These are phyloP conservation scores for Drosophila teissieri DNA, from an alignment of 1,140 invertebrate genomes.

Conservation along the genomic window DNA sequence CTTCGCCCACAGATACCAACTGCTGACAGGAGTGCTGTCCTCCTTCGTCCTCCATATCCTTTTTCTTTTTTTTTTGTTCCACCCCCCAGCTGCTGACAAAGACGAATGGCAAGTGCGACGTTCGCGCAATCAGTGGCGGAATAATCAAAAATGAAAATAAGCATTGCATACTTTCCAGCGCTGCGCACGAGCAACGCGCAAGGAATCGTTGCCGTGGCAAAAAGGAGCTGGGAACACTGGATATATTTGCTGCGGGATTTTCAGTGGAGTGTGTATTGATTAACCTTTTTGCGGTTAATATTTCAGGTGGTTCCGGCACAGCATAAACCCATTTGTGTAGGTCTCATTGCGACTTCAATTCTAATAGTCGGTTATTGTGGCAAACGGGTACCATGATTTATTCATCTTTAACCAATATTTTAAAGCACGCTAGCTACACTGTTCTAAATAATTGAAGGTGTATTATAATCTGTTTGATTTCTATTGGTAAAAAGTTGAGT, in stretches of 20 bases:
- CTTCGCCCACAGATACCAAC: constrained; percentile 20
- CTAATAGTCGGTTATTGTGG: neutral
- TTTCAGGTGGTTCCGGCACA: constrained; percentile 8
- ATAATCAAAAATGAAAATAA: constrained; percentile 66
- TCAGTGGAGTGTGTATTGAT: constrained; percentile 27
- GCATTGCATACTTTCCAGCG: constrained; percentile 56
- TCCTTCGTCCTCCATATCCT: neutral
- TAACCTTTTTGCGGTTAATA: constrained; percentile 34
- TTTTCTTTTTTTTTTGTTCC: neutral
- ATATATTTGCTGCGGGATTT: constrained; percentile 10
- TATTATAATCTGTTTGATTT: neutral
- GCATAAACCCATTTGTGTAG: constrained; percentile 3
- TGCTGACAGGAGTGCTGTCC: constrained; percentile 26
- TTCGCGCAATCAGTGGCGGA: constrained; percentile 40
- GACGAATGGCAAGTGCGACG: constrained; percentile 51
- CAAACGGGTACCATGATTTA: neutral
- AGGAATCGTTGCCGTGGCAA: constrained; percentile 4
- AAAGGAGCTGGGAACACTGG: constrained; percentile 1
- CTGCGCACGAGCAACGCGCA: constrained; percentile 6
- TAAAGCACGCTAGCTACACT: neutral
- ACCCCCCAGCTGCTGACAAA: constrained; percentile 42
- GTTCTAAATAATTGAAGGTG: neutral
- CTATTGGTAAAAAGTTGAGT: neutral
- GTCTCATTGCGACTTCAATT: constrained; percentile 8
- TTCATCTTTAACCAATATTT: neutral